These are phyloP conservation scores for Drosophila fuyamai DNA, from an alignment of 1,140 invertebrate species.

Conservation along the genomic window DNA sequence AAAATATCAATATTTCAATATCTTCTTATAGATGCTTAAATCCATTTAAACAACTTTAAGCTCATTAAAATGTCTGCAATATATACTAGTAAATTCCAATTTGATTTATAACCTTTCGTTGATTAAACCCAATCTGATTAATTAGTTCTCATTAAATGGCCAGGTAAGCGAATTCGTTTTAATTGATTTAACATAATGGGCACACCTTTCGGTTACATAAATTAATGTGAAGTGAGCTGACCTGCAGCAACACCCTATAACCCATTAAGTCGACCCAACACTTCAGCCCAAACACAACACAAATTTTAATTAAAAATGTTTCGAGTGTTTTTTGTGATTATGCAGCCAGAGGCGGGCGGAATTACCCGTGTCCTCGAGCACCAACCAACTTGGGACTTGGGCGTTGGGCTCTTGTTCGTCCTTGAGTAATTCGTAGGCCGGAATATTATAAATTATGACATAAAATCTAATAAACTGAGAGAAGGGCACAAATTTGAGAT, in stretches of 20 bases:
- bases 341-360: constrained; percentile 36
- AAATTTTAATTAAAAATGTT: constrained; percentile 81
- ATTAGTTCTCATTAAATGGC: constrained; percentile 23
- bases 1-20: no score
- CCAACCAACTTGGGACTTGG: constrained; percentile 17
- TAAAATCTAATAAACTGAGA: constrained; percentile 67
- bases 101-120: neutral
- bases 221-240: constrained; percentile 23
- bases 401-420: constrained; percentile 29
- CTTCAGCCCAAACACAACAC: constrained; percentile 59
- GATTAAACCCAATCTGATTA: constrained; percentile 20
- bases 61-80: neutral
- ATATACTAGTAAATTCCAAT: neutral
- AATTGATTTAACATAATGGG: constrained; percentile 37
- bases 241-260: constrained; percentile 44
- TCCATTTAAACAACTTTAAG: neutral
- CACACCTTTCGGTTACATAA: constrained; percentile 18
- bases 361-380: constrained; percentile 43
- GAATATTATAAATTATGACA: constrained; percentile 76
- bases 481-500: constrained; percentile 34
- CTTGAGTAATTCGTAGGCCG: constrained; percentile 50
- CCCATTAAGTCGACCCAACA: constrained; percentile 38
- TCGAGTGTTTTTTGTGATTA: constrained; percentile 64
- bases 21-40: no score
- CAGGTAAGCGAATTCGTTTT: constrained; percentile 30